A percentile compares a stretch with the other conserved stretches of the same genome.
Evolutionary conservation across 2,797 vertebrate genomes (phyloP).

Genomic region (Otolemur crassicaudatus): DNA sequence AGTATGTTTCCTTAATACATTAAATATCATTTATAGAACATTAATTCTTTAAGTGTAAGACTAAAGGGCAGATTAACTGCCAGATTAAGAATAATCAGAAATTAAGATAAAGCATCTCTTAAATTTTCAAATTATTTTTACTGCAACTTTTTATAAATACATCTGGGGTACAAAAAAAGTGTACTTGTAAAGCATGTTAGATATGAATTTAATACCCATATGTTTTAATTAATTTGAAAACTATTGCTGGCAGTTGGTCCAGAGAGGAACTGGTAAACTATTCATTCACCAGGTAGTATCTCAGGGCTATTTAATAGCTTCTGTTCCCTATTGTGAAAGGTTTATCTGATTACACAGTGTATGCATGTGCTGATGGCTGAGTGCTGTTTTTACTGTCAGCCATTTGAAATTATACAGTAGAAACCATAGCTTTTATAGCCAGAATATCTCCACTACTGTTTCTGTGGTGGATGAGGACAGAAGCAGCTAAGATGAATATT

Average conservation of each 20-base stretch:
- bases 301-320: conserved; percentile 14
- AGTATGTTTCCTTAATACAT: background rate
- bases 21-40: conserved; percentile 32
- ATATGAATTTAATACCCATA: conserved; percentile 52
- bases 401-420: background rate
- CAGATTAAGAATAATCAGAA: conserved; percentile 42
- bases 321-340: background rate
- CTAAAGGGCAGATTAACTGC: background rate
- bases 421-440: background rate
- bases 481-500: conserved; percentile 34
- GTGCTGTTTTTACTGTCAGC: background rate
- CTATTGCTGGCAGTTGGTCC: conserved; percentile 52
- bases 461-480: background rate
- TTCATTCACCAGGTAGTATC: background rate
- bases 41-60: background rate
- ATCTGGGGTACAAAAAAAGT: background rate
- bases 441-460: background rate
- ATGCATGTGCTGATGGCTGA: background rate
- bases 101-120: conserved; percentile 29
- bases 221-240: conserved; percentile 77
- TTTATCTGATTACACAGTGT: background rate
- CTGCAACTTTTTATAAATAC: background rate
- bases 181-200: conserved; percentile 20
- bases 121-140: conserved; percentile 52
- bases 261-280: conserved; percentile 17